Evolutionary conservation across 2,113 vertebrate species (phyloP).

Genomic region (Sylvilagus bachmani): DNA sequence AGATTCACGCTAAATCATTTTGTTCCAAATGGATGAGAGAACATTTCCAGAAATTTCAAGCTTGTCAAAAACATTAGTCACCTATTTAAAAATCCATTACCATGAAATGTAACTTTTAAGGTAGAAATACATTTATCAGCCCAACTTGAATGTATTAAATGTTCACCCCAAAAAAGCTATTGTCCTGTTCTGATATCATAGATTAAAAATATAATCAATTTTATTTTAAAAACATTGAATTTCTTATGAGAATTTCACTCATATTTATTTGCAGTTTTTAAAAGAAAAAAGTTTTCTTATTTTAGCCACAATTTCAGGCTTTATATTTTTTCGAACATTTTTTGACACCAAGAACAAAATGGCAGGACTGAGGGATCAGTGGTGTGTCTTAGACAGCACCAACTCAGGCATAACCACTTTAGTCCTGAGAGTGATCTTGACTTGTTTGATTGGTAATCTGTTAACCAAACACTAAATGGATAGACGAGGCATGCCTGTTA

Average conservation of each 20-base stretch:
- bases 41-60: constrained; percentile 81
- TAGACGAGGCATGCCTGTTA: not conserved
- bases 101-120: constrained; percentile 68
- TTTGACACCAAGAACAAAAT: not conserved
- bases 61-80: constrained; percentile 80
- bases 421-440: not conserved
- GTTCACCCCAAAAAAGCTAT: not conserved
- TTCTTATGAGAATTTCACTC: constrained; percentile 11
- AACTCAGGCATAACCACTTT: not conserved
- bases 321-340: not conserved
- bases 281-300: not conserved
- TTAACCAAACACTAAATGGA: not conserved
- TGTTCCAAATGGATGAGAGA: constrained; percentile 72
- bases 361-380: not conserved
- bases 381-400: fast-evolving
- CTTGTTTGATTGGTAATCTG: not conserved
- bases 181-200: not conserved
- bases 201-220: not conserved
- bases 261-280: not conserved
- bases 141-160: constrained; percentile 39
- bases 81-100: constrained; percentile 75
- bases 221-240: not conserved
- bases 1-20: constrained; percentile 76
- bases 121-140: constrained; percentile 52
- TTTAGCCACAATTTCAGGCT: not conserved